phyloP scores from a whole-genome alignment of 2,888 invertebrate species.

The Phengaris arion region DNA sequence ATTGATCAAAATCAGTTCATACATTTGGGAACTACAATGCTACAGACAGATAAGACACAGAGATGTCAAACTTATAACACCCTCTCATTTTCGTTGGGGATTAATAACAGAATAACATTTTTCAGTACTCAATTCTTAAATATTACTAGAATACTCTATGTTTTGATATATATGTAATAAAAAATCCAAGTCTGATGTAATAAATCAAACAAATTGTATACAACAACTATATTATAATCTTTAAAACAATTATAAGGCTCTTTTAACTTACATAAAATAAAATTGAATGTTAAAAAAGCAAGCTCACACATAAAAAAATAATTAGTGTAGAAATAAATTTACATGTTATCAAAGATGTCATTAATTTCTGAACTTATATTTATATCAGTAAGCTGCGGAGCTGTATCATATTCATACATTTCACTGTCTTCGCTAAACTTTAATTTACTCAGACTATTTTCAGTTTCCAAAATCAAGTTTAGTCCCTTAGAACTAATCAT shows the following conservation, averaged over 20 bases:
- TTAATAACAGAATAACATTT: too few relatives aligned
- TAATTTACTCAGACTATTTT: conserved; percentile 59
- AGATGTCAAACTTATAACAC: too few relatives aligned
- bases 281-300: too few relatives aligned
- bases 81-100: too few relatives aligned
- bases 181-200: too few relatives aligned
- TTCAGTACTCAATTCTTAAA: not conserved
- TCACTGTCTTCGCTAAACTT: conserved; percentile 61
- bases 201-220: too few relatives aligned
- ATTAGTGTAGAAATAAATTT: conserved; percentile 34
- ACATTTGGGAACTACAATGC: too few relatives aligned
- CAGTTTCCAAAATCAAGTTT: conserved; percentile 59
- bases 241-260: conserved; percentile 21
- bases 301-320: too few relatives aligned
- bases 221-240: too few relatives aligned
- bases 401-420: conserved; percentile 67
- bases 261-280: not conserved
- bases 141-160: not conserved
- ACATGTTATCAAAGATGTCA: conserved; percentile 71
- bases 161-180: not conserved
- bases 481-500: conserved; percentile 55
- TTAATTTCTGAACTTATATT: conserved; percentile 61
- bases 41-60: too few relatives aligned
- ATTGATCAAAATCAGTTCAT: too few relatives aligned
- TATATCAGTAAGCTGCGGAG: conserved; percentile 59